Evolutionary conservation across 2,888 invertebrate genomes (phyloP).

Genomic region (Lissonota sp.): DNA sequence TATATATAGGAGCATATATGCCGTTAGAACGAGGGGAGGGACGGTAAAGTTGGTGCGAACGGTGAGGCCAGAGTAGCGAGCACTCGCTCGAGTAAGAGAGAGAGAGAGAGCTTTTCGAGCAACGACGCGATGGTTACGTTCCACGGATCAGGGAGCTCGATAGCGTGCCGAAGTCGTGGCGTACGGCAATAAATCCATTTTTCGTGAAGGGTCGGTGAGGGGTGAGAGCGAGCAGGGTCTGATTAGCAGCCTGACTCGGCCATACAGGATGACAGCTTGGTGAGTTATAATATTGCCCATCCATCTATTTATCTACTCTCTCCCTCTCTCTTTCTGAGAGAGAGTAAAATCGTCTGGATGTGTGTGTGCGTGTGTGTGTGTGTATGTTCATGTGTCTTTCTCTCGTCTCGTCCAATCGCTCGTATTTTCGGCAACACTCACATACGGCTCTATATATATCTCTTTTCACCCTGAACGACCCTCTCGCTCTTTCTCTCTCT

Average conservation of each 20-base stretch:
- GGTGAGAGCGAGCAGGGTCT: constrained; percentile 81
- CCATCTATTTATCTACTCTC: constrained; percentile 84
- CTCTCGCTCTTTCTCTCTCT: constrained; percentile 53
- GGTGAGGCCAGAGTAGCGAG: constrained; percentile 30
- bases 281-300: constrained; percentile 84
- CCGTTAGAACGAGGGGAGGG: constrained; percentile 20
- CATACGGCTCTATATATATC: constrained; percentile 31
- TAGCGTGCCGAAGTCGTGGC: constrained; percentile 84
- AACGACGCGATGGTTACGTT: constrained; percentile 77
- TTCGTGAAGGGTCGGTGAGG: constrained; percentile 82
- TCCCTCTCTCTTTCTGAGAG: constrained; percentile 64
- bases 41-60: constrained; percentile 56
- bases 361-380: neutral
- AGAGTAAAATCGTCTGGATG: neutral
- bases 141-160: constrained; percentile 84
- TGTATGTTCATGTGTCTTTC: constrained; percentile 34
- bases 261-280: constrained; percentile 84
- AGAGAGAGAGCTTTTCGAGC: constrained; percentile 62
- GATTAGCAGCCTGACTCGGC: constrained; percentile 84
- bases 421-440: constrained; percentile 61
- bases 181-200: constrained; percentile 84
- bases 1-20: neutral
- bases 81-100: constrained; percentile 40
- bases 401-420: constrained; percentile 61
- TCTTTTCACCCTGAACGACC: constrained; percentile 32